These are phyloP conservation scores for Myotis lucifugus DNA, from an alignment of 2,113 vertebrate species.

Conservation along the genomic window DNA sequence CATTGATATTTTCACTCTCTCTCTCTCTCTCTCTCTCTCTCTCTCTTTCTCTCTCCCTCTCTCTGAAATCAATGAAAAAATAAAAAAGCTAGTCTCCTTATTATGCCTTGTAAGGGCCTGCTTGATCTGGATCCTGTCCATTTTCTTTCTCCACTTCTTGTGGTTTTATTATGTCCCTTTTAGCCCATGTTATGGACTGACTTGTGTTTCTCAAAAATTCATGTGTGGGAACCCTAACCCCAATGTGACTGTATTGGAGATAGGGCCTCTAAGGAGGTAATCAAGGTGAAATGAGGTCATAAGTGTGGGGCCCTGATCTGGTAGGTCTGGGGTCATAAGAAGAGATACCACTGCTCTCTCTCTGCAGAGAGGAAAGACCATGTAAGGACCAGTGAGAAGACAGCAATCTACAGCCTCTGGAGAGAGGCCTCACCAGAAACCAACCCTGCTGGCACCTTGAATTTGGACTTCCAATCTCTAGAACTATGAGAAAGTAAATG, in stretches of 20 bases:
- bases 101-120: not conserved
- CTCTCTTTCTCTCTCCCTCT: too few species aligned
- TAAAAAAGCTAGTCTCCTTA: not conserved
- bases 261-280: not conserved
- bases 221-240: not conserved
- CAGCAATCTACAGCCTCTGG: not conserved
- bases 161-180: constrained; percentile 2
- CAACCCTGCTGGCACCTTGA: not conserved
- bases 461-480: not conserved
- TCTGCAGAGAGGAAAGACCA: not conserved
- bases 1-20: too few species aligned
- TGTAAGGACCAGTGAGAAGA: not conserved
- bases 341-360: not conserved
- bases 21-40: too few species aligned
- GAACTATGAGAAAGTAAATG: not conserved
- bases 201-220: not conserved
- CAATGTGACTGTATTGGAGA: not conserved
- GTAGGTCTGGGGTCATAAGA: not conserved
- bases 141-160: not conserved
- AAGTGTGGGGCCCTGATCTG: not conserved
- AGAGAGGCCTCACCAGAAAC: not conserved
- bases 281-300: not conserved
- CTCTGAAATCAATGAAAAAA: too few species aligned
- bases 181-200: not conserved
- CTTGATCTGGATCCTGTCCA: not conserved